These are phyloP conservation scores for Eupsittula cactorum DNA, from an alignment of 2,113 vertebrate genomes.

Conservation along the genomic window DNA sequence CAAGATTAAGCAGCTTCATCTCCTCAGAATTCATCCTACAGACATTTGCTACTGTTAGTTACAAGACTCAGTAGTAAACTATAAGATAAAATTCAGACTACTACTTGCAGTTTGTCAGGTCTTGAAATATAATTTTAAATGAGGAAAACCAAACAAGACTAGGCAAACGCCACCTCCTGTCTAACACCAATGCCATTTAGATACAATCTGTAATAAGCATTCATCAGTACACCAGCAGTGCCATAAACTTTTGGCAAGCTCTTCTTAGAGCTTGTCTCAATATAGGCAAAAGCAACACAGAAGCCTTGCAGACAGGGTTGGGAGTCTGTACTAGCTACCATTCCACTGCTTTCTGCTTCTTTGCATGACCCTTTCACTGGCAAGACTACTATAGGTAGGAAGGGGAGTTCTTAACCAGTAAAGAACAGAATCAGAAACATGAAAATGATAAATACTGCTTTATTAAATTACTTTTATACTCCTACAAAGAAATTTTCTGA, in stretches of 20 bases:
- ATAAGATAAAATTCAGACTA: neutral
- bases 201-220: neutral
- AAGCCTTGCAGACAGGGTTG: neutral
- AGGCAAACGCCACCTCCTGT: neutral
- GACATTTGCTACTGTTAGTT: neutral
- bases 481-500: slow-evolving; percentile 55
- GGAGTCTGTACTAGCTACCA: neutral
- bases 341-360: neutral
- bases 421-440: neutral
- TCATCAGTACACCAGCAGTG: neutral
- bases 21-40: neutral
- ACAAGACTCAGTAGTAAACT: neutral
- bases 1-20: neutral
- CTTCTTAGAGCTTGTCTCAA: neutral
- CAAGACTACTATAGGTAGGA: neutral
- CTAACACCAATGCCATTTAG: neutral
- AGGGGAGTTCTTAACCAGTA: neutral
- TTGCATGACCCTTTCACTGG: neutral
- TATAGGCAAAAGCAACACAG: neutral
- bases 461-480: slow-evolving; percentile 71
- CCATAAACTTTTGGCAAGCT: neutral
- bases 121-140: neutral
- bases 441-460: slow-evolving; percentile 70
- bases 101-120: neutral
- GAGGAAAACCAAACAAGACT: neutral